phyloP scores from a whole-genome alignment of 2,888 invertebrate species.

The Drymonia ruficornis region DNA sequence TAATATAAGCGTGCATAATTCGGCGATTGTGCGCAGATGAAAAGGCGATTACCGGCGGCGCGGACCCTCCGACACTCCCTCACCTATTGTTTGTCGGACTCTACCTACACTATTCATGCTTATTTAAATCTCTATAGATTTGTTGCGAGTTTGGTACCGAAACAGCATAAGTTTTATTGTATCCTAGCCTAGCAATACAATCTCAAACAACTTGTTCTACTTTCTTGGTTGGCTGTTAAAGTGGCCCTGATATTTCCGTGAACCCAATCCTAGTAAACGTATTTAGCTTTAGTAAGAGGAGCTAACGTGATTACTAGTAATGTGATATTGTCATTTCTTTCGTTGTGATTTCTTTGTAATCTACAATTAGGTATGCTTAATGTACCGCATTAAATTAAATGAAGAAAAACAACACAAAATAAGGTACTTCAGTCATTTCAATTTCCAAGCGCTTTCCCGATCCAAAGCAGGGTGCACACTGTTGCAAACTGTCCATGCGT shows the following conservation, averaged over 20 bases:
- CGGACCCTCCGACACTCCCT: conserved; percentile 15
- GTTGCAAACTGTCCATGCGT: conserved; percentile 54
- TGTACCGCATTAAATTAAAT: no score
- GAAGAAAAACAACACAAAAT: no score
- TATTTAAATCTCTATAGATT: conserved; percentile 55
- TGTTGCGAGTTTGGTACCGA: conserved; percentile 5
- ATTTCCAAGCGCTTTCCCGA: not conserved
- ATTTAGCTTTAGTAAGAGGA: no score
- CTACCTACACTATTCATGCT: conserved; percentile 55
- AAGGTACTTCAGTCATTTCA: not conserved
- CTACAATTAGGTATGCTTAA: no score
- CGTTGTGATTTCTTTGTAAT: no score
- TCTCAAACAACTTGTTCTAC: no score
- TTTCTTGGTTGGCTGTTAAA: no score
- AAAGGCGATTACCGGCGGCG: conserved; percentile 46
- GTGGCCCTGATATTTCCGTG: no score
- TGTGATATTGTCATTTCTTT: no score
- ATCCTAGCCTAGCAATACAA: no score
- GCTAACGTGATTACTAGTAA: no score
- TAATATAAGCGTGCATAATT: conserved; percentile 73
- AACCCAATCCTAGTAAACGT: no score
- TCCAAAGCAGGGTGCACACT: conserved; percentile 4
- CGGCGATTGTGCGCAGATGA: conserved; percentile 46
- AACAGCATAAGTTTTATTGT: not conserved
- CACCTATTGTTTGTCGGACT: conserved; percentile 54